Conservation (phyloP, 2,888 invertebrate species). For the Chromoteleia sp. region DNA sequence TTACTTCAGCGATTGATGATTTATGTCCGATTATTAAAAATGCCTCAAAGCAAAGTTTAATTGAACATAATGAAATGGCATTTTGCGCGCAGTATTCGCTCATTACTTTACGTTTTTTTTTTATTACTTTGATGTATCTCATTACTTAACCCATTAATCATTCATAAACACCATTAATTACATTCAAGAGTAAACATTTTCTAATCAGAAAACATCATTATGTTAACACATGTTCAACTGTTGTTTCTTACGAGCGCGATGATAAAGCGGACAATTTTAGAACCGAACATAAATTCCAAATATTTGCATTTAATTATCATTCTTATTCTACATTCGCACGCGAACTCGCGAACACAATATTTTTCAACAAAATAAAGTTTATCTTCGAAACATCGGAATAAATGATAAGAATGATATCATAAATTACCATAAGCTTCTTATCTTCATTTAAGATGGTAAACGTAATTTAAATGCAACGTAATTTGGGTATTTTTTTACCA, state of each 20-base stretch:
- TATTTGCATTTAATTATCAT: constrained; percentile 30
- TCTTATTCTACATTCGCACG: background rate
- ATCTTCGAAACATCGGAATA: too few species aligned
- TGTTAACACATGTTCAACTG: constrained; percentile 23
- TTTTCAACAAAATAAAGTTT: background rate
- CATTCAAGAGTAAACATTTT: constrained; percentile 31
- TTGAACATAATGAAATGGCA: constrained; percentile 61
- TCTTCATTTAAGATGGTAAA: too few species aligned
- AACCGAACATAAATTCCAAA: background rate
- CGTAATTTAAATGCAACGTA: too few species aligned
- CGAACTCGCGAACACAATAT: background rate
- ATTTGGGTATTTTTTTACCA: too few species aligned
- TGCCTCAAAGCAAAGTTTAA: constrained; percentile 41
- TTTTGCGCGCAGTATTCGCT: constrained; percentile 40
- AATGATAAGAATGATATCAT: too few species aligned
- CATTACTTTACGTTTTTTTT: constrained; percentile 48
- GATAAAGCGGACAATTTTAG: constrained; percentile 20
- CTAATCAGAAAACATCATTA: constrained; percentile 12
- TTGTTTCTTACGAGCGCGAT: constrained; percentile 2
- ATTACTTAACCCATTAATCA: constrained; percentile 62
- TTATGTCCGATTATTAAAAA: constrained; percentile 37
- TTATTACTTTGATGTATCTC: constrained; percentile 51
- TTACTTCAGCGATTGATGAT: constrained; percentile 26
- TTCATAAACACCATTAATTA: constrained; percentile 60
- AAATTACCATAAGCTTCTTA: too few species aligned